phyloP scores from a whole-genome alignment of 2,113 vertebrate species.

The Noctilio leporinus region DNA sequence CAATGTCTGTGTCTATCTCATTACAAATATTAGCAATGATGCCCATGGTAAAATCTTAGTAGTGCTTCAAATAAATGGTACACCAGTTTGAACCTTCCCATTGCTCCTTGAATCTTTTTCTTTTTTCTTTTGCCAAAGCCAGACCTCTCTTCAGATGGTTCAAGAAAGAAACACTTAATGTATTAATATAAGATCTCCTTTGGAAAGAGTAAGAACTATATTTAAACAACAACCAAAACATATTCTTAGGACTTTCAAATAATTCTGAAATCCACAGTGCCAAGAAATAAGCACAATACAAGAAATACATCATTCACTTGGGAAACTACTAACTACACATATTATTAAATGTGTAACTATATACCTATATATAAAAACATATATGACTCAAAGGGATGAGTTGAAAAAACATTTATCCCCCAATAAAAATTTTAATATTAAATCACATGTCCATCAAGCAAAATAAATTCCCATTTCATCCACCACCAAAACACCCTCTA shows the following conservation, averaged over 20 bases:
- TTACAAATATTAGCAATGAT: background rate
- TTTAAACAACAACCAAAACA: background rate
- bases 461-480: constrained; percentile 23
- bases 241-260: background rate
- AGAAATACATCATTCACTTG: background rate
- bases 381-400: background rate
- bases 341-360: too few species aligned
- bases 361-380: too few species aligned
- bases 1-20: background rate
- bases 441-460: background rate
- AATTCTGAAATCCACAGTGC: constrained; percentile 31
- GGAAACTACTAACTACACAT: background rate
- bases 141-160: background rate
- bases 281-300: background rate
- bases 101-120: background rate
- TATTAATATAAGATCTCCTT: background rate
- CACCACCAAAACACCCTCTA: background rate
- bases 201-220: background rate
- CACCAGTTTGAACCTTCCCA: background rate
- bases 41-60: background rate
- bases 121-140: background rate
- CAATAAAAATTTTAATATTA: background rate
- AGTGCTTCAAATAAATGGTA: background rate
- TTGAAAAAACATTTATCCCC: background rate
- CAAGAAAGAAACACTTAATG: background rate